phyloP scores from a whole-genome alignment of 2,113 vertebrate species.

The Brachionichthys hirsutus region DNA sequence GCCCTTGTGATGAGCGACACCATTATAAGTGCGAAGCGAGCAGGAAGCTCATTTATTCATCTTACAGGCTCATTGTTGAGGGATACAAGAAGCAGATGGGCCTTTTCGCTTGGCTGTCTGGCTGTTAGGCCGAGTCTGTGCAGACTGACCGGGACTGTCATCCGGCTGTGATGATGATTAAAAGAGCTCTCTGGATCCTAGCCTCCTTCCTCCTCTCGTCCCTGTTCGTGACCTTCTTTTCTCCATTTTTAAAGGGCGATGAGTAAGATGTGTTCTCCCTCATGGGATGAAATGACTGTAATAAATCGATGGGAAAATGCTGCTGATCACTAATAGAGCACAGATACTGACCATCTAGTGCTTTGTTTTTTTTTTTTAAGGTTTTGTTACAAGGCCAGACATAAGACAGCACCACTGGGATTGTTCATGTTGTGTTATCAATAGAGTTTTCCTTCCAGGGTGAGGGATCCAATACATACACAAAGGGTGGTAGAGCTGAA shows the following conservation, averaged over 20 bases:
- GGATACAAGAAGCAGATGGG: slow-evolving; percentile 73
- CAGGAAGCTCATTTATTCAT: slow-evolving; percentile 72
- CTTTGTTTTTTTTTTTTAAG: neutral
- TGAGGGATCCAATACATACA: neutral
- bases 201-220: slow-evolving; percentile 13
- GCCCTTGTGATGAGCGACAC: slow-evolving; percentile 40
- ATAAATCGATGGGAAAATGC: neutral
- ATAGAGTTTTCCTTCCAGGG: no score
- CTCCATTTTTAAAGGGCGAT: slow-evolving; percentile 6
- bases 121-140: slow-evolving; percentile 40
- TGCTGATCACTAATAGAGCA: neutral
- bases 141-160: slow-evolving; percentile 49
- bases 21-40: slow-evolving; percentile 38
- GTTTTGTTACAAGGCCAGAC: neutral
- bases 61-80: slow-evolving; percentile 69
- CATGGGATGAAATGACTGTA: neutral
- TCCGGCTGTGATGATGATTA: slow-evolving; percentile 73
- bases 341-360: neutral
- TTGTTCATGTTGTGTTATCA: no score
- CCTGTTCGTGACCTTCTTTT: neutral
- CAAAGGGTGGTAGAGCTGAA: neutral
- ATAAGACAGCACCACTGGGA: neutral
- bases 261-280: slow-evolving; percentile 22
- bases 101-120: slow-evolving; percentile 37
- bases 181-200: slow-evolving; percentile 53